Percentiles rank a stretch among this genome's conserved stretches.
Evolutionary conservation across 2,113 vertebrate genomes (phyloP).

Genomic region (Caranx ignobilis): DNA sequence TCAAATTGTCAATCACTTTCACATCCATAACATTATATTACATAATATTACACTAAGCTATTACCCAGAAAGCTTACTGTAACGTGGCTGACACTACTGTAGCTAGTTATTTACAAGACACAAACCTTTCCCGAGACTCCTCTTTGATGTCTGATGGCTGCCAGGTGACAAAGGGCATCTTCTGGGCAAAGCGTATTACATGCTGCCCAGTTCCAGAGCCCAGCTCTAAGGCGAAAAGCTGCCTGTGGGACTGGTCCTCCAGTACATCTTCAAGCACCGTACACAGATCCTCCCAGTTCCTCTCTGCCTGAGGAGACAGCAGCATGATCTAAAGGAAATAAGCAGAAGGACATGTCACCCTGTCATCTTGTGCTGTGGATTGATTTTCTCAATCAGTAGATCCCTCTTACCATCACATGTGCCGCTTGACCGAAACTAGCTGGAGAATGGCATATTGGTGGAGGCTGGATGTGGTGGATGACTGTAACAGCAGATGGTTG

Average conservation of each 20-base stretch:
- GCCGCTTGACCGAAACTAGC: neutral
- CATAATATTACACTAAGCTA: neutral
- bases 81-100: neutral
- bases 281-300: constrained; percentile 80
- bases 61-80: neutral
- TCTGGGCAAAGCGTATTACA: constrained; percentile 81
- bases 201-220: constrained; percentile 84
- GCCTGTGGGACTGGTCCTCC: constrained; percentile 73
- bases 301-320: constrained; percentile 81
- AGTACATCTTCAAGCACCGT: constrained; percentile 77
- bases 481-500: constrained; percentile 67
- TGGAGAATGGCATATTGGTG: constrained; percentile 34
- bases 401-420: constrained; percentile 28
- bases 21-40: neutral
- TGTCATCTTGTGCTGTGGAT: neutral
- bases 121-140: constrained; percentile 74
- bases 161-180: constrained; percentile 81
- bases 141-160: constrained; percentile 82
- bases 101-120: neutral
- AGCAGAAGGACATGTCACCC: neutral
- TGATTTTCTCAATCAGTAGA: neutral
- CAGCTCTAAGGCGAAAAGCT: constrained; percentile 81
- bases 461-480: constrained; percentile 25
- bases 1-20: neutral
- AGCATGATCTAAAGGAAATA: constrained; percentile 74